Evolutionary conservation across 2,113 vertebrate species (phyloP).

Genomic region (Thryonomys swinderianus): DNA sequence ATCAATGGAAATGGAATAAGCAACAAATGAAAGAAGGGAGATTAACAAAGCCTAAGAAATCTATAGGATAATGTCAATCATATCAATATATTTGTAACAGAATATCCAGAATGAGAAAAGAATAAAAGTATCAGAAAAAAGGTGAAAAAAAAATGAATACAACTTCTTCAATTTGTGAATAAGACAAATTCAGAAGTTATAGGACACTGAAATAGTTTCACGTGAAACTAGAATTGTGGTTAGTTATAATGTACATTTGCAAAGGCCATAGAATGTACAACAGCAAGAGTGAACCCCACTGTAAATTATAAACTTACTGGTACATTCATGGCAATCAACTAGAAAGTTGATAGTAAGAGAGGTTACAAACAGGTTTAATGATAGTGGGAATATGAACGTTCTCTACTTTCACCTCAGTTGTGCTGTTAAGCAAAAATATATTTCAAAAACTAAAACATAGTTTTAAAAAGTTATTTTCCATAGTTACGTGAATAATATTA

Average conservation of each 20-base stretch:
- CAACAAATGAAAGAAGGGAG: neutral
- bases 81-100: neutral
- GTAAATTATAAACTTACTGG: neutral
- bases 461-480: neutral
- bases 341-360: neutral
- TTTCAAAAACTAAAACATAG: neutral
- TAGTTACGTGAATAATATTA: neutral
- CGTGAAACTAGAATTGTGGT: neutral
- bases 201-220: neutral
- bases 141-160: neutral
- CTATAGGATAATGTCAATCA: neutral
- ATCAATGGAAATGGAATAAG: neutral
- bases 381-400: neutral
- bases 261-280: neutral
- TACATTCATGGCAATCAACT: too few species aligned
- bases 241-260: neutral
- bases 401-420: neutral
- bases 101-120: neutral
- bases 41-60: neutral
- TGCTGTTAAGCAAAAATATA: neutral
- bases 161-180: neutral
- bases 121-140: neutral
- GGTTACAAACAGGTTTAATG: neutral
- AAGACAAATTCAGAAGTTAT: neutral
- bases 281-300: neutral